Conservation (phyloP, 2,888 invertebrate species). For the Patella ulyssiponensis region DNA sequence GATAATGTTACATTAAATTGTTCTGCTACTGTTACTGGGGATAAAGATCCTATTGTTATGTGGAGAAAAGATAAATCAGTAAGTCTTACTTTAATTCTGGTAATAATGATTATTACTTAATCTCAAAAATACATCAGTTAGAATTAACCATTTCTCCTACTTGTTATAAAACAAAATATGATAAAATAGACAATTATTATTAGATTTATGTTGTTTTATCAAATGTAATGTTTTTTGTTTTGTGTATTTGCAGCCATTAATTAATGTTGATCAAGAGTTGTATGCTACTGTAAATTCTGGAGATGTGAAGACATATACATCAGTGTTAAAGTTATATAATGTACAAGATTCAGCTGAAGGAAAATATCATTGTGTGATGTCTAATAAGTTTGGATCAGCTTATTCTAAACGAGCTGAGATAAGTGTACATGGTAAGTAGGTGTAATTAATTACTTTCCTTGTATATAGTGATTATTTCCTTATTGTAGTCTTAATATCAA, state of each 20-base stretch:
- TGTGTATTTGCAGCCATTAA: slow-evolving; percentile 44
- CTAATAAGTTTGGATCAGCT: slow-evolving; percentile 89
- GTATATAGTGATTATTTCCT: not conserved
- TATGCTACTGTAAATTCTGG: slow-evolving; percentile 47
- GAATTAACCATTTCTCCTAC: not conserved
- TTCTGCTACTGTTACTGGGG: slow-evolving; percentile 80
- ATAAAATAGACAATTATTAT: not conserved
- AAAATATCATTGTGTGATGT: slow-evolving; percentile 92
- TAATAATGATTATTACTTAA: not conserved
- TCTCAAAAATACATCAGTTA: not conserved
- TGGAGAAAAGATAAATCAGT: slow-evolving; percentile 89
- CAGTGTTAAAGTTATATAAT: slow-evolving; percentile 82
- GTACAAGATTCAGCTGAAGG: slow-evolving; percentile 88
- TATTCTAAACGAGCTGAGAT: slow-evolving; percentile 90
- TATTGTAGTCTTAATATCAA: too few relatives aligned
- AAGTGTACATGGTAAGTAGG: slow-evolving; percentile 82
- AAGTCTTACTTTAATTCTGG: slow-evolving; percentile 30
- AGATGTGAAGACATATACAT: slow-evolving; percentile 73
- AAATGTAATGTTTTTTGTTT: not conserved
- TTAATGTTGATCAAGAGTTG: slow-evolving; percentile 38
- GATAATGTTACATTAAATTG: slow-evolving; percentile 87
- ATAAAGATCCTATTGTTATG: slow-evolving; percentile 75
- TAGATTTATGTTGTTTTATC: not conserved
- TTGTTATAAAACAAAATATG: not conserved
- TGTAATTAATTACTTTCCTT: not conserved